A percentile compares a stretch with the other conserved stretches of the same genome.
Conservation (phyloP, 2,113 vertebrate species). For the Odobenus rosmarus region DNA sequence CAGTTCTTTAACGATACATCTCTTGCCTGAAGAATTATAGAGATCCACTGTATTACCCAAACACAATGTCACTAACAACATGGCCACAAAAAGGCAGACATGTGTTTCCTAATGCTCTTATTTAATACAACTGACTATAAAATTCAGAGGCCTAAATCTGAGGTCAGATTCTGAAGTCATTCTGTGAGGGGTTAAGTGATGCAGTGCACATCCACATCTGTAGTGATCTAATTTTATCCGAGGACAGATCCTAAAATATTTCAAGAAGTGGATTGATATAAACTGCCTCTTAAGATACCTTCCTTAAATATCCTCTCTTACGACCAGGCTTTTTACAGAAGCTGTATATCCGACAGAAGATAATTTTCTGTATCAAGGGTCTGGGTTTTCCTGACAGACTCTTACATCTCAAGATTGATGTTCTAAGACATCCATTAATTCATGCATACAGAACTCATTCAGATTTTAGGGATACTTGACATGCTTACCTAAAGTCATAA, state of each 20-base stretch:
- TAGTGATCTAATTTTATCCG: background rate
- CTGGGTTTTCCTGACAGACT: conserved; percentile 19
- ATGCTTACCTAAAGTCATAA: conserved; percentile 58
- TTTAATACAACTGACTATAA: background rate
- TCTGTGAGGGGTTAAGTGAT: background rate
- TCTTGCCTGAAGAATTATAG: background rate
- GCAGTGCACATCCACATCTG: fast-evolving
- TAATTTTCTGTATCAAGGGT: background rate
- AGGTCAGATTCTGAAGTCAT: background rate
- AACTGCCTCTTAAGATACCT: background rate
- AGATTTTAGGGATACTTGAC: conserved; percentile 44
- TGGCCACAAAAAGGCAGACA: background rate
- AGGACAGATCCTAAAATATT: conserved; percentile 15
- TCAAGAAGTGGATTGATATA: background rate
- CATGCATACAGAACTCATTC: conserved; percentile 27
- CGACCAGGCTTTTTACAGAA: background rate
- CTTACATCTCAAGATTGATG: background rate
- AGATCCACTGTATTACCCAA: background rate
- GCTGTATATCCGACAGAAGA: background rate
- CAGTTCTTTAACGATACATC: background rate
- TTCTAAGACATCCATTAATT: conserved; percentile 52
- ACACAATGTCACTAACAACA: background rate
- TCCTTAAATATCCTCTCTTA: background rate
- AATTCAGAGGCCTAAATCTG: background rate
- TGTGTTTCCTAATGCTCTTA: background rate